A percentile compares a stretch with the other conserved stretches of the same genome.
Conservation (phyloP, 2,888 invertebrate genomes). For the Rhagonycha lutea region DNA sequence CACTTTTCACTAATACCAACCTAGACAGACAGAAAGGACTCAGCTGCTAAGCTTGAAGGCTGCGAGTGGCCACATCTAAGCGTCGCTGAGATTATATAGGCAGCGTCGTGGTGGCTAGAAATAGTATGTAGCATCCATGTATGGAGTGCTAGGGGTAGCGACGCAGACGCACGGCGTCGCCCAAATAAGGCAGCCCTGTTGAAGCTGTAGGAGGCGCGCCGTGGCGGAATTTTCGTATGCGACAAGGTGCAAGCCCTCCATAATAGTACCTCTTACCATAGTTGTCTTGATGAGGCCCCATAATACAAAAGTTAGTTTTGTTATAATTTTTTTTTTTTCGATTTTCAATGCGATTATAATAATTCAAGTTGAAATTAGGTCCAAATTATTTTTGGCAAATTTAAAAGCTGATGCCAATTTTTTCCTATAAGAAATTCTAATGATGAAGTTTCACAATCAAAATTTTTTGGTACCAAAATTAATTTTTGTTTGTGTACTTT, state of each 20-base stretch:
- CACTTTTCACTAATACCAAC: constrained; percentile 33
- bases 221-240: constrained; percentile 29
- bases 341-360: neutral
- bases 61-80: constrained; percentile 41
- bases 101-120: constrained; percentile 46
- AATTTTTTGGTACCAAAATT: neutral
- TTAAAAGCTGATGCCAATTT: neutral
- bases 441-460: neutral
- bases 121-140: constrained; percentile 52
- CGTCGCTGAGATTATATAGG: constrained; percentile 41
- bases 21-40: constrained; percentile 42
- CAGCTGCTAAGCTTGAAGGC: constrained; percentile 45
- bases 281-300: constrained; percentile 19
- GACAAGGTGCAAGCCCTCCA: constrained; percentile 32
- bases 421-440: neutral
- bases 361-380: neutral
- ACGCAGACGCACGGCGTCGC: constrained; percentile 53
- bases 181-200: constrained; percentile 53
- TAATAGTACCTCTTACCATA: constrained; percentile 31
- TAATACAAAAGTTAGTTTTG: neutral
- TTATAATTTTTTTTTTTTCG: constrained; percentile 5
- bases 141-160: constrained; percentile 52
- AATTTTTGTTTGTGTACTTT: neutral
- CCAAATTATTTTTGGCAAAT: neutral
- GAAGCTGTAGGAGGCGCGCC: constrained; percentile 32